Evolutionary conservation across 2,888 invertebrate species (phyloP).

Genomic region (Drosophila nigritarsus): DNA sequence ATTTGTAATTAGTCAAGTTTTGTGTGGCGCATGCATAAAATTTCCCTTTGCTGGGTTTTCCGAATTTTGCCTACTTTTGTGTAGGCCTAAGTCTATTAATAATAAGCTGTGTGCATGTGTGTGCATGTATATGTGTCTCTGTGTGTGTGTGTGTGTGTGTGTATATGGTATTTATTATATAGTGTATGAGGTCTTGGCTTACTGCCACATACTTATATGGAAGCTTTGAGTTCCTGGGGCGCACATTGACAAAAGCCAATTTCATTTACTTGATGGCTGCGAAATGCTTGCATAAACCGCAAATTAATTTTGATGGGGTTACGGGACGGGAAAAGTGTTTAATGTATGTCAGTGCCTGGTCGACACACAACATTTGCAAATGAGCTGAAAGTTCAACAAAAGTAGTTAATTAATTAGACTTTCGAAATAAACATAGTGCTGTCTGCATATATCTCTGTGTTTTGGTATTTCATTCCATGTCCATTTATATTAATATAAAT

Average conservation of each 20-base stretch:
- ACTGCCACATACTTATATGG: conserved; percentile 40
- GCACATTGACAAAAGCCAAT: conserved; percentile 64
- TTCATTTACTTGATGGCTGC: conserved; percentile 58
- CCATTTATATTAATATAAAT: neutral
- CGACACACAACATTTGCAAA: conserved; percentile 18
- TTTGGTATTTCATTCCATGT: neutral
- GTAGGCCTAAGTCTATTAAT: conserved; percentile 55
- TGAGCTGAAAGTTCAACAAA: conserved; percentile 13
- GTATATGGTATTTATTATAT: conserved; percentile 36
- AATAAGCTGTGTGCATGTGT: conserved; percentile 42
- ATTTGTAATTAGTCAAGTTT: conserved; percentile 78
- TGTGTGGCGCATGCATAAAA: conserved; percentile 62
- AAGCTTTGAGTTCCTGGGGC: conserved; percentile 10
- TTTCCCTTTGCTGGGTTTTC: conserved; percentile 47
- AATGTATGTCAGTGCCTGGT: conserved; percentile 22
- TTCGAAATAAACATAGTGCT: neutral
- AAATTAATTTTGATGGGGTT: conserved; percentile 52
- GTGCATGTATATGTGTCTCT: conserved; percentile 1
- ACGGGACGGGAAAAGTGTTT: conserved; percentile 17
- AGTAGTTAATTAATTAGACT: conserved; percentile 16
- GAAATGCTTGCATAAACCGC: conserved; percentile 53
- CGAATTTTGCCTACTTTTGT: conserved; percentile 21
- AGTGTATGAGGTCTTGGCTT: conserved; percentile 42
- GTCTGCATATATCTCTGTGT: neutral
- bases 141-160: conserved; percentile 5